These are phyloP conservation scores for Synergus umbraculus DNA, from an alignment of 2,888 invertebrate genomes.

Conservation along the genomic window DNA sequence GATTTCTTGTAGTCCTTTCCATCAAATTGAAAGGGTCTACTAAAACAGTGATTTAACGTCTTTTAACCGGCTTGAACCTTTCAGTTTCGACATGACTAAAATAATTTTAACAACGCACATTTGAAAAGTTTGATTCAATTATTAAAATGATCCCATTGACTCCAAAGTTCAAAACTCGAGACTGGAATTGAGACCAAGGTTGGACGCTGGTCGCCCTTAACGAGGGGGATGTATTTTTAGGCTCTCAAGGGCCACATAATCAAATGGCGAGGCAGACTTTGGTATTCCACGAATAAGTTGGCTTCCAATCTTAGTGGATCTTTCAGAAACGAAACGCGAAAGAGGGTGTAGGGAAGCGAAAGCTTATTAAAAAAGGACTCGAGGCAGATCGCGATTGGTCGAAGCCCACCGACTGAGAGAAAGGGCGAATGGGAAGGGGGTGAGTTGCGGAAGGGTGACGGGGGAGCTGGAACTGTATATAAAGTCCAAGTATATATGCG, in stretches of 20 bases:
- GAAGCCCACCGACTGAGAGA: slow-evolving; percentile 19
- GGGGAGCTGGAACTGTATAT: slow-evolving; percentile 37
- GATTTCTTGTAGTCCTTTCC: no score
- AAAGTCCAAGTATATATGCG: slow-evolving; percentile 38
- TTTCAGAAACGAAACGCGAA: slow-evolving; percentile 32
- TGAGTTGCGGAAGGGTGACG: background rate
- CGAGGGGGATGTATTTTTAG: slow-evolving; percentile 20
- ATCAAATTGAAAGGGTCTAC: no score
- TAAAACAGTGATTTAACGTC: no score
- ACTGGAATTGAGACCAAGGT: no score
- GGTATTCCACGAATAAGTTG: slow-evolving; percentile 40
- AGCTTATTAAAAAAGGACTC: slow-evolving; percentile 56
- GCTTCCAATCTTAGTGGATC: slow-evolving; percentile 37
- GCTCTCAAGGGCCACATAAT: slow-evolving; percentile 36
- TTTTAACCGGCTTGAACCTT: no score
- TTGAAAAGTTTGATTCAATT: background rate
- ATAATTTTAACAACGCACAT: no score
- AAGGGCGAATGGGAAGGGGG: background rate
- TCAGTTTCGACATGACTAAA: no score
- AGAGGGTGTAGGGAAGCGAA: slow-evolving; percentile 41
- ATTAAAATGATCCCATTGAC: background rate
- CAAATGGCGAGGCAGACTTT: slow-evolving; percentile 25
- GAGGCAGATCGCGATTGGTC: slow-evolving; percentile 44
- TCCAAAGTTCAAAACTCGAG: no score
- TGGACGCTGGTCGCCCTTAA: slow-evolving; percentile 24